Evolutionary conservation across 2,113 vertebrate species (phyloP), one percentile per base, ranked within the genome.

Genomic region (Lates calcarifer): DNA sequence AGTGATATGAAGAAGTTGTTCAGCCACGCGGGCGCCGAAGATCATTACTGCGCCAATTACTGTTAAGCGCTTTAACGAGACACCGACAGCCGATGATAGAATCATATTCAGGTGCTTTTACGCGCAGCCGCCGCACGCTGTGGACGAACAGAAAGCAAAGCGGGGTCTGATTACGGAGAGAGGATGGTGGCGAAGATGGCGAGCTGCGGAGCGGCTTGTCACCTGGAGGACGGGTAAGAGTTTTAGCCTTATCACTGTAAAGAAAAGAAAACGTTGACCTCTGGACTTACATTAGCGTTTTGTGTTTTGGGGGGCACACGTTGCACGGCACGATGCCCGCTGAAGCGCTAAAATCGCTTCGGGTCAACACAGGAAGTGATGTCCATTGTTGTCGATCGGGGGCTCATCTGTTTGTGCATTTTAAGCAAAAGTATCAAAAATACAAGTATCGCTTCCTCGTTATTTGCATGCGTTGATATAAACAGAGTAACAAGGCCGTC

Each of bases 101-200:
- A 51, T 63, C 79, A 5, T 5, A 22, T 81, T 10, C 68, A 80
- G 85, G 73, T 84, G 83, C 13, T 35, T 61, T 73, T 49, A 62
- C 39, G 71, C 79, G 64, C 67, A 83, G 85, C 53, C 67, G 74
- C 83, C 17, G 55, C 58, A 57, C 53, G 6, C 37, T 2, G 29
- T 0, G 57, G 26, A 24, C 0, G 5, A 75, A 73, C 41, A n/a
- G 43, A 87, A 55, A 71, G 41, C 13, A 0, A 49, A 77, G 41
- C 61, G 51, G 65, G n/a, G 22, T 26, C 28, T 17, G 66, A 9
- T 49, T 15, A 15, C 58, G 31, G 24, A 2, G 18, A 1, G 61
- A 77, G 82, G 82, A 93, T 92, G 91, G 92, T 94, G 82, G 90
- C 89, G 7, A 28, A 78, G 76, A 92, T 94, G 91, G 87, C 73